Conservation (phyloP, 1,140 invertebrate species). For the Aphidius gifuensis region DNA sequence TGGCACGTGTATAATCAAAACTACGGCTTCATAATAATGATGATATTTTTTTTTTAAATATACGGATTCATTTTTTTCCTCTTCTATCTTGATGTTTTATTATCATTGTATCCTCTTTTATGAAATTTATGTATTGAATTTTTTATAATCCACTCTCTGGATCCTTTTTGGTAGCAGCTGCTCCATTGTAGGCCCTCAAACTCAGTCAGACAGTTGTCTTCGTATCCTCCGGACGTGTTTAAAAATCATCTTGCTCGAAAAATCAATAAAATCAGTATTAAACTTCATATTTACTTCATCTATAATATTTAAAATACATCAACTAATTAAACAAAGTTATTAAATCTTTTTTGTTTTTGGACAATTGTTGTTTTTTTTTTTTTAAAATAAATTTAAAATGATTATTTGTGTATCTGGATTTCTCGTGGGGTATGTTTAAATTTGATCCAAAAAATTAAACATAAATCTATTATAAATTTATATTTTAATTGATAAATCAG, state of each 20-base stretch:
- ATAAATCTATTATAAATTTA: no score
- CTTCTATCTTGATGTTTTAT: neutral
- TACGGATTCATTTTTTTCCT: neutral
- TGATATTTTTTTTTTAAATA: neutral
- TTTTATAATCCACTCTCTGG: neutral
- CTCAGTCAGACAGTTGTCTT: conserved; percentile 38
- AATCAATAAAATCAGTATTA: neutral
- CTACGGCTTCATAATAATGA: no score
- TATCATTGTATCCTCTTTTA: neutral
- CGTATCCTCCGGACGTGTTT: conserved; percentile 30
- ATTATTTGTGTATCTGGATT: conserved; percentile 67
- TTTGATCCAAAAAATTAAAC: conserved; percentile 4
- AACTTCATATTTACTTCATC: neutral
- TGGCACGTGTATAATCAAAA: conserved; percentile 9
- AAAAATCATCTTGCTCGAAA: neutral
- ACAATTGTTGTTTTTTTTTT: no score
- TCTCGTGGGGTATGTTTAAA: conserved; percentile 59
- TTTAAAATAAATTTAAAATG: conserved; percentile 45
- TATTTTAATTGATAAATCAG: no score
- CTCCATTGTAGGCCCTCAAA: conserved; percentile 17
- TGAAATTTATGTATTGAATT: no score
- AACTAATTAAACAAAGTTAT: no score
- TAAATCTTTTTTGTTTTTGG: no score
- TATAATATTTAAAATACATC: no score
- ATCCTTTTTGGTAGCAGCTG: conserved; percentile 28